A percentile compares a stretch with the other conserved stretches of the same genome.
These are phyloP conservation scores for Drosophila merina DNA, from an alignment of 2,888 invertebrate species.

Conservation along the genomic window DNA sequence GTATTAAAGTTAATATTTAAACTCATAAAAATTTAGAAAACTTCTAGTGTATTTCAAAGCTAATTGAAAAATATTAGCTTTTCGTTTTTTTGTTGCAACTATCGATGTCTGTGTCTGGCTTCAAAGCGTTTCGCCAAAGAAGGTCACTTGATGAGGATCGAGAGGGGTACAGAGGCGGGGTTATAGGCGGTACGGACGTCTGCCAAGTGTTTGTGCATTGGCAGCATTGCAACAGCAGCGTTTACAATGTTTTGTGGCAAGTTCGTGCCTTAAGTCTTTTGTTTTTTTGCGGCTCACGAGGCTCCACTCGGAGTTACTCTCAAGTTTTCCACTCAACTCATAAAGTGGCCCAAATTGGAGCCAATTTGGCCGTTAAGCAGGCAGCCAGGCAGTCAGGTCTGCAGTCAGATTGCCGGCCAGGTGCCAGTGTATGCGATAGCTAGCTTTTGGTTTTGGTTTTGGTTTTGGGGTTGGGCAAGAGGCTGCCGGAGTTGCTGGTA, in stretches of 20 bases:
- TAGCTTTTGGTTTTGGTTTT: constrained; percentile 27
- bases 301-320: constrained; percentile 12
- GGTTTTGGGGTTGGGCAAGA: constrained; percentile 64
- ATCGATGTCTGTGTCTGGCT: constrained; percentile 29
- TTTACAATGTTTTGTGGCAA: constrained; percentile 60
- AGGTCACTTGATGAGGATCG: constrained; percentile 55
- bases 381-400: constrained; percentile 28
- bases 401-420: constrained; percentile 22
- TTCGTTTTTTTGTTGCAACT: constrained; percentile 30
- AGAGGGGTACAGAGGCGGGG: not conserved
- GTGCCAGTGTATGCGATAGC: constrained; percentile 27
- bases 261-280: constrained; percentile 80
- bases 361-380: constrained; percentile 32
- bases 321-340: constrained; percentile 17
- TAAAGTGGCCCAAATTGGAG: constrained; percentile 37
- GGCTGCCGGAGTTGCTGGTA: constrained; percentile 22
- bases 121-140: constrained; percentile 45
- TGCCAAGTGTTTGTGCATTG: constrained; percentile 33
- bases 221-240: constrained; percentile 57
- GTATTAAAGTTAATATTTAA: too few relatives aligned
- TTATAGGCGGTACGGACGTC: constrained; percentile 13
- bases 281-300: constrained; percentile 49
- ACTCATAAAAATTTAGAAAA: too few relatives aligned
- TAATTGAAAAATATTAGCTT: not conserved
- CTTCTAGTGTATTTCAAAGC: constrained; percentile 1